Conservation (phyloP, 2,113 vertebrate genomes). For the Orthonyx spaldingii region DNA sequence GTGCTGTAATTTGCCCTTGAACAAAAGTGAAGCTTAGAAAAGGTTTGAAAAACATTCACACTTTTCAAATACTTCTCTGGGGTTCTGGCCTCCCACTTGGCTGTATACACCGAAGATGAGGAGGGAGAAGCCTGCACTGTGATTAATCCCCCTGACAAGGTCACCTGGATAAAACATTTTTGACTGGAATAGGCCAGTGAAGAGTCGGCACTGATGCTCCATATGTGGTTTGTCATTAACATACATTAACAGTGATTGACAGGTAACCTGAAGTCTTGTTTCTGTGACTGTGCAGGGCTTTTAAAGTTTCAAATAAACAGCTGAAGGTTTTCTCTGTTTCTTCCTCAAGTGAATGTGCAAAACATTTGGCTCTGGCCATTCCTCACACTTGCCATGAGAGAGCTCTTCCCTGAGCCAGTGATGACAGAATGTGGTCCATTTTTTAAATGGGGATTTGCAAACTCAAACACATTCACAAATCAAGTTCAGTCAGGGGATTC, state of each 20-base stretch:
- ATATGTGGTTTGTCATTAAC: neutral
- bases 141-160: neutral
- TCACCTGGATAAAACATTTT: neutral
- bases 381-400: neutral
- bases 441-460: neutral
- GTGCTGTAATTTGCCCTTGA: neutral
- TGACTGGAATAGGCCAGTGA: neutral
- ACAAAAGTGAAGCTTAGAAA: constrained; percentile 12
- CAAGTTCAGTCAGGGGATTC: neutral
- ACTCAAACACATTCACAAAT: neutral
- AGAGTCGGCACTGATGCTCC: neutral
- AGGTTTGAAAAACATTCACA: neutral
- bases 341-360: neutral
- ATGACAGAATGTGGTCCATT: neutral
- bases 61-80: neutral
- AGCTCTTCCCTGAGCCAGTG: neutral
- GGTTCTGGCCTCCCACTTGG: neutral
- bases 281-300: neutral
- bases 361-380: neutral
- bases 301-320: neutral
- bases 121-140: neutral
- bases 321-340: neutral
- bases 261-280: neutral
- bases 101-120: neutral
- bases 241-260: neutral